Evolutionary conservation across 2,888 invertebrate species (phyloP), one percentile per base, ranked within the genome.

Genomic region (Cephonodes hylas): DNA sequence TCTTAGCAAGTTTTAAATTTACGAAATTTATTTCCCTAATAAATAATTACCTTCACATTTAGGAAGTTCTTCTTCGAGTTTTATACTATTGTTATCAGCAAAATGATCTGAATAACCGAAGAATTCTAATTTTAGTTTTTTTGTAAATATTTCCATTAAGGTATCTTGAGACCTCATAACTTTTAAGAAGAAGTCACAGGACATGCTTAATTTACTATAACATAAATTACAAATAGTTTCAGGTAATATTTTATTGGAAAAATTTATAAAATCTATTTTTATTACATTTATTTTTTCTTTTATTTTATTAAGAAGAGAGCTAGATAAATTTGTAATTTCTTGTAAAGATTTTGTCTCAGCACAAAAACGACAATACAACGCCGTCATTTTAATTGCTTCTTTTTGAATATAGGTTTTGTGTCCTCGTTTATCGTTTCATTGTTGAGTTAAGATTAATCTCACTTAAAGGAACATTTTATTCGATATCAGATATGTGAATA

Each of bases 181-280:
- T 45, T 64, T 68, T n/a, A 58, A 46, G 20, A 70, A 58, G 53
- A 70, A 70, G n/a, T 59, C 62, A 27, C 63, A 64, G 7, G 66
- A 63, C 13, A 62, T 62, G 22, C 66, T 62, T 22, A 70, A 48
- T 2, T 58, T 48, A 0, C 63, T 61, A 7, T 63, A 63, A 60
- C 73, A 73, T 0, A 23, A 18, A 10, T 56, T 59, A 22, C 73
- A 73, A 15, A 66, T 64, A 3, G 61, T 65, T 59, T 65, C 68
- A 1, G 73, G 73, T 22, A 71, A 53, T 2, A 46, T 48, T 27
- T 63, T 60, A 10, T 62, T 31, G 2, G 59, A 57, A 6, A 69
- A 44, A 53, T 72, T 64, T 0, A 68, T 59, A 34, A 63, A 65
- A 27, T 62, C 59, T 7, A 68, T 53, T 60, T 64, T 64, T 8